A percentile compares a stretch with the other conserved stretches of the same genome.
These are phyloP conservation scores for Callopanchax toddi DNA, from an alignment of 2,113 vertebrate species.

Conservation along the genomic window DNA sequence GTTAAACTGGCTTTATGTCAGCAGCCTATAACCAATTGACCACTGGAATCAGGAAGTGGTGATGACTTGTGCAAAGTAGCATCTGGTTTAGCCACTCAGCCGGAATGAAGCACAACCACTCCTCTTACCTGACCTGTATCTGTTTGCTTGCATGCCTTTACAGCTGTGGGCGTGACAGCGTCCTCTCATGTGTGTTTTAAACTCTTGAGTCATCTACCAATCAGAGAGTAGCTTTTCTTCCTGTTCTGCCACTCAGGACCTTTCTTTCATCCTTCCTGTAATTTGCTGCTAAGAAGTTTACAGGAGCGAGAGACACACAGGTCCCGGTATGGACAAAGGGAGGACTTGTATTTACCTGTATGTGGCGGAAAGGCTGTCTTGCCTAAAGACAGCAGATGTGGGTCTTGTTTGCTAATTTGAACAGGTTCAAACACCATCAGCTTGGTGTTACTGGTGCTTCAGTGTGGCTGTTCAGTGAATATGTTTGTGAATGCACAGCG, in stretches of 20 bases:
- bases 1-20: conserved; percentile 21
- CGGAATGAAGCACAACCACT: conserved; percentile 62
- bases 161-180: conserved; percentile 57
- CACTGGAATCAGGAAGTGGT: background rate
- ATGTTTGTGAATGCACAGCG: conserved; percentile 31
- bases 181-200: conserved; percentile 67
- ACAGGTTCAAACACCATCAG: conserved; percentile 29
- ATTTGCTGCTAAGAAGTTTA: conserved; percentile 3
- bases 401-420: conserved; percentile 44
- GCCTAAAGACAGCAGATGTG: conserved; percentile 32
- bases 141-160: conserved; percentile 46
- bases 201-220: conserved; percentile 54
- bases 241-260: conserved; percentile 23
- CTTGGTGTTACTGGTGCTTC: conserved; percentile 34
- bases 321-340: conserved; percentile 28
- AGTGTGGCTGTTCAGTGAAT: conserved; percentile 7
- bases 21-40: background rate
- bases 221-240: conserved; percentile 46
- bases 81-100: conserved; percentile 58
- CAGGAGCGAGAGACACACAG: conserved; percentile 12
- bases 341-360: conserved; percentile 34
- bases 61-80: background rate
- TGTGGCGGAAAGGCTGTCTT: conserved; percentile 8
- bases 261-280: conserved; percentile 19
- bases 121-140: conserved; percentile 34